Conservation (phyloP, 2,888 invertebrate species). For the Lymantria monacha region DNA sequence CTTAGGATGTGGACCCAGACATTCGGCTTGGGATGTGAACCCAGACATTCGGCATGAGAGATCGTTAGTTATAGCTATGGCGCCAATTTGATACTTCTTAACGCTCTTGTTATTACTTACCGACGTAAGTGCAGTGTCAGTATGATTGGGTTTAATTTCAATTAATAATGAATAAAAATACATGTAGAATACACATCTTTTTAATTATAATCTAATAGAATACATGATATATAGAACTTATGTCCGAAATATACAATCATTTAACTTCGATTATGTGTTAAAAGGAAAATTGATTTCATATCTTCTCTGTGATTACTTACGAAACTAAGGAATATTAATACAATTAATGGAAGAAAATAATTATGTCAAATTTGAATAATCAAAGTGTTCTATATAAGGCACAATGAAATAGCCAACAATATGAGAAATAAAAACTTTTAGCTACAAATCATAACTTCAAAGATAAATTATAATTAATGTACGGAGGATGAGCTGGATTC, state of each 20-base stretch:
- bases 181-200: constrained; percentile 43
- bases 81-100: no score
- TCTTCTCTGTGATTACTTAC: constrained; percentile 59
- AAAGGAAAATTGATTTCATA: constrained; percentile 66
- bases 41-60: no score
- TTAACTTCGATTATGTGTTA: constrained; percentile 66
- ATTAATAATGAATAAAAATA: no score
- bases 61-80: no score
- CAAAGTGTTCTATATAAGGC: neutral
- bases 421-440: constrained; percentile 5
- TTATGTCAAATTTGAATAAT: constrained; percentile 42
- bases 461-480: constrained; percentile 11
- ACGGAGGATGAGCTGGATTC: constrained; percentile 11
- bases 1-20: no score
- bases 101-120: no score
- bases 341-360: constrained; percentile 67
- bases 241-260: constrained; percentile 75
- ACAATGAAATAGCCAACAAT: constrained; percentile 15
- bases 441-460: constrained; percentile 5
- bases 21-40: no score
- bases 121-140: no score
- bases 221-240: constrained; percentile 66
- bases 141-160: constrained; percentile 4
- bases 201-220: constrained; percentile 58
- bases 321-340: constrained; percentile 51